phyloP scores from a whole-genome alignment of 2,888 invertebrate genomes.

The Uropetala carovei region DNA sequence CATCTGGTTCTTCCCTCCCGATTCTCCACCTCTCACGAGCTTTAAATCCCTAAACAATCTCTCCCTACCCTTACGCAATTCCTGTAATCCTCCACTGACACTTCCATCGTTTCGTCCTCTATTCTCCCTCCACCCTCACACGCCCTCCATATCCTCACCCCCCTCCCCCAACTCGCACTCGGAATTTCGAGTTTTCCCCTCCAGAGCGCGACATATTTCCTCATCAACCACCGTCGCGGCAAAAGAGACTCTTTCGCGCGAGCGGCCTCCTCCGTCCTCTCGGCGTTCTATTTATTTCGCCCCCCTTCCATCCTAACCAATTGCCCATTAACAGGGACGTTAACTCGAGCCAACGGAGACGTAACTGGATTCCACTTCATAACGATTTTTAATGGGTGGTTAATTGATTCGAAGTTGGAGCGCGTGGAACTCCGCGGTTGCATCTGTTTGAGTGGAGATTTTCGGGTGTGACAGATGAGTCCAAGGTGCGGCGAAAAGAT shows the following conservation, averaged over 20 bases:
- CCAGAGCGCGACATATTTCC: not conserved
- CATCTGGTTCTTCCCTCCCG: conserved; percentile 13
- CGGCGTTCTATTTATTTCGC: not conserved
- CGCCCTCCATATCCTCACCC: not conserved
- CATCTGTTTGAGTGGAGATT: not conserved
- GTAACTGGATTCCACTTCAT: not conserved
- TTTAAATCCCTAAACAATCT: conserved; percentile 60
- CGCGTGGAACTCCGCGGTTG: not conserved
- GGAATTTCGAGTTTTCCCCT: not conserved
- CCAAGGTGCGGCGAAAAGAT: not conserved
- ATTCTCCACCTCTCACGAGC: conserved; percentile 18
- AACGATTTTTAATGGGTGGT: not conserved
- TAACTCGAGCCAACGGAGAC: not conserved
- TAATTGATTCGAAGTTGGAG: not conserved
- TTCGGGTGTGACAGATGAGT: not conserved
- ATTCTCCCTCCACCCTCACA: conserved; percentile 1
- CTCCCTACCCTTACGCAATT: not conserved
- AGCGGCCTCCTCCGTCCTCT: not conserved
- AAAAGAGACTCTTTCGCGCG: not conserved
- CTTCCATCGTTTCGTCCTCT: not conserved
- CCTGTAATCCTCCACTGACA: not conserved
- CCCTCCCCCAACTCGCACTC: not conserved
- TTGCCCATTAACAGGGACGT: not conserved
- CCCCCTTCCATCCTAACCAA: not conserved
- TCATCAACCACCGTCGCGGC: not conserved